Evolutionary conservation across 2,113 vertebrate species (phyloP).

Genomic region (Trichechus manatus): DNA sequence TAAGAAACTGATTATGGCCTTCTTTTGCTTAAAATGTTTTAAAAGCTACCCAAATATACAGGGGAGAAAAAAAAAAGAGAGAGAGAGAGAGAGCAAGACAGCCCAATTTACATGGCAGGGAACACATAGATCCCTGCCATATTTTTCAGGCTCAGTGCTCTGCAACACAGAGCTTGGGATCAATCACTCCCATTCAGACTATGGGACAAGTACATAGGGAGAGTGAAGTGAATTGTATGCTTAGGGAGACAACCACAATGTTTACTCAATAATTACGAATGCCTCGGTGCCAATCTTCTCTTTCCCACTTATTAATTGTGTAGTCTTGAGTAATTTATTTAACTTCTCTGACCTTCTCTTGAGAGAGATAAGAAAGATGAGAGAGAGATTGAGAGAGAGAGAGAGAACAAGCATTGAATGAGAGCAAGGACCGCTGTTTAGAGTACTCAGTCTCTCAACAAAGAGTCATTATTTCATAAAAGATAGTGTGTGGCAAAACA

Average conservation of each 20-base stretch:
- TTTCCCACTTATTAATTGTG: not conserved
- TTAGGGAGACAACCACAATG: not conserved
- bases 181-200: not conserved
- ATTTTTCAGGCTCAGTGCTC: not conserved
- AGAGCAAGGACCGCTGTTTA: not conserved
- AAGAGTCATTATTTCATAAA: not conserved
- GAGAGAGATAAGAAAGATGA: no score
- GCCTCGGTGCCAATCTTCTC: not conserved
- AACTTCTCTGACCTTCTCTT: no score
- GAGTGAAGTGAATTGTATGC: not conserved
- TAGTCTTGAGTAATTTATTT: not conserved
- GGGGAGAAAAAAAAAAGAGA: no score
- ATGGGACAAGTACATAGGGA: not conserved
- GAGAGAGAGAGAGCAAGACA: not conserved
- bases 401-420: no score
- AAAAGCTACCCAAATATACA: not conserved
- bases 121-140: not conserved
- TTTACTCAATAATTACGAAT: not conserved
- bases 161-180: not conserved
- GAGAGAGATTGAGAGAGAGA: not conserved
- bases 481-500: not conserved
- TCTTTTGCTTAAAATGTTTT: not conserved
- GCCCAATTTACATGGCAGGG: not conserved
- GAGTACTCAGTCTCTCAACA: not conserved
- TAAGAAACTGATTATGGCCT: not conserved